These are phyloP conservation scores for Euleptes europaea DNA, from an alignment of 2,113 vertebrate species.

Conservation along the genomic window DNA sequence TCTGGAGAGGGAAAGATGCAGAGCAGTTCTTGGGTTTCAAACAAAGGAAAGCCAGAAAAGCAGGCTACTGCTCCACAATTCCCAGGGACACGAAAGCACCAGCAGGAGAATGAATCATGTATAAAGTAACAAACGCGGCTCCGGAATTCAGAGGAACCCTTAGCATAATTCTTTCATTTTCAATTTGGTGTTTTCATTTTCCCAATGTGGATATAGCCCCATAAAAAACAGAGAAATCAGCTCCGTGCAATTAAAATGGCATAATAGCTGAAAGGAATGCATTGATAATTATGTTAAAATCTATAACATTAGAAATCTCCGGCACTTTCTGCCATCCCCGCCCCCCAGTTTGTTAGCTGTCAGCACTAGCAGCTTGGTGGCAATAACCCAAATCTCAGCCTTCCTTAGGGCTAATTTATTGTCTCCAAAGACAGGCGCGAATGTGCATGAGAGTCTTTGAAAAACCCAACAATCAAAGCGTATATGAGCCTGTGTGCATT, in stretches of 20 bases:
- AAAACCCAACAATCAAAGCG: neutral
- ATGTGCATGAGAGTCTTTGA: constrained; percentile 3
- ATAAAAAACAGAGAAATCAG: constrained; percentile 77
- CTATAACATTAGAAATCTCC: constrained; percentile 68
- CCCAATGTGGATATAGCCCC: constrained; percentile 69
- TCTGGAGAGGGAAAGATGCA: neutral
- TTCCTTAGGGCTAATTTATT: constrained; percentile 29
- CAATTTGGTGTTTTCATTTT: constrained; percentile 72
- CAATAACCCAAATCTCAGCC: constrained; percentile 45
- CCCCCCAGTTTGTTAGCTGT: constrained; percentile 67
- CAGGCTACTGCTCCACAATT: constrained; percentile 35
- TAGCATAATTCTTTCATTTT: constrained; percentile 81
- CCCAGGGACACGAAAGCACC: constrained; percentile 51
- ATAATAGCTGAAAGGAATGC: constrained; percentile 74
- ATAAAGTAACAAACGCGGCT: constrained; percentile 70
- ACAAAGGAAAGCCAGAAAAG: constrained; percentile 41
- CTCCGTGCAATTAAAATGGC: constrained; percentile 74
- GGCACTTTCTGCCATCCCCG: constrained; percentile 47
- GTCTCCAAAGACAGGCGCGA: neutral
- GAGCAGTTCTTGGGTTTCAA: constrained; percentile 46
- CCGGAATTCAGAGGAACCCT: constrained; percentile 71
- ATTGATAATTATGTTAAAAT: constrained; percentile 81
- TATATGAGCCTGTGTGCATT: neutral
- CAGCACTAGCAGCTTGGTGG: constrained; percentile 56
- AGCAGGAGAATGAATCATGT: constrained; percentile 64